Percentiles rank a stretch among this genome's conserved stretches.
These are phyloP conservation scores for Folsomia manolachei DNA, from an alignment of 2,888 invertebrate genomes.

Conservation along the genomic window DNA sequence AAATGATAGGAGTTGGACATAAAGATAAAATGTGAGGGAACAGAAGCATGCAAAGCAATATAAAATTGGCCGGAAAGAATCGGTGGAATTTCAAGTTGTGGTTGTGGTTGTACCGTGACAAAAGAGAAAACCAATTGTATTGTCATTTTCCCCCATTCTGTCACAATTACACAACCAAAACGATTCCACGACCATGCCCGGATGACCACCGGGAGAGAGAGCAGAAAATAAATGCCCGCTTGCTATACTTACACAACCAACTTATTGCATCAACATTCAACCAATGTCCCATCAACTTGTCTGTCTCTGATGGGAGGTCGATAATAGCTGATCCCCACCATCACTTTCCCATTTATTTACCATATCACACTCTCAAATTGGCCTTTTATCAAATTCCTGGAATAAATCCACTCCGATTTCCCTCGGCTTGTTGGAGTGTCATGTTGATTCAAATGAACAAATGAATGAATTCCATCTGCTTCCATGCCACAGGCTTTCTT, in stretches of 20 bases:
- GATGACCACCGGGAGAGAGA: slow-evolving; percentile 16
- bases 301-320: slow-evolving; percentile 1
- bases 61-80: neutral
- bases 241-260: too few relatives aligned
- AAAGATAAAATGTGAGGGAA: neutral
- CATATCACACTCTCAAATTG: slow-evolving; percentile 35
- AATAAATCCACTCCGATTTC: neutral
- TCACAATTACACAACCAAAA: slow-evolving; percentile 2
- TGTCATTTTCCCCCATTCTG: slow-evolving; percentile 16
- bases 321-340: slow-evolving; percentile 5
- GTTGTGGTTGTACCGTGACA: slow-evolving; percentile 1
- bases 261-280: slow-evolving; percentile 14
- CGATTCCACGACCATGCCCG: neutral
- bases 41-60: too few relatives aligned
- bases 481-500: too few relatives aligned
- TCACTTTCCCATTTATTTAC: slow-evolving; percentile 27
- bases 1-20: too few relatives aligned
- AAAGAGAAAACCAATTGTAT: slow-evolving; percentile 16
- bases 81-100: neutral
- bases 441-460: too few relatives aligned
- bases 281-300: neutral
- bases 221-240: neutral
- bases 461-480: neutral
- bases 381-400: slow-evolving; percentile 17
- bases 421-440: neutral